phyloP scores from a whole-genome alignment of 2,888 invertebrate genomes.

The Mythimna ferrago region DNA sequence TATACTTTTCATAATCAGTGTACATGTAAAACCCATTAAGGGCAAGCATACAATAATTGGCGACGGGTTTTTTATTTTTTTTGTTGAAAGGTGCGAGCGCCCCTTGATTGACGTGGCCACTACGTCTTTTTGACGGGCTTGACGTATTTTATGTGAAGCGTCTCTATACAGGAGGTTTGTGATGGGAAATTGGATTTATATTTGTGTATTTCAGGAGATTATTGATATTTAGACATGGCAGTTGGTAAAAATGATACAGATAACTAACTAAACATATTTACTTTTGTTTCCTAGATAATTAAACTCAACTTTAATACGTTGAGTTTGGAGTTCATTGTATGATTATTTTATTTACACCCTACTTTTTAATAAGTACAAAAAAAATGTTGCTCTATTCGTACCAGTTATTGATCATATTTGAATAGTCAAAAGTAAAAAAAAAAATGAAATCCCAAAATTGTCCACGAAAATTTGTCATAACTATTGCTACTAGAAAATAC shows the following conservation, averaged over 20 bases:
- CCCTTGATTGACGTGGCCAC: constrained; percentile 86
- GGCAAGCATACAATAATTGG: constrained; percentile 86
- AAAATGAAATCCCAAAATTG: no score
- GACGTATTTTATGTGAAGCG: constrained; percentile 80
- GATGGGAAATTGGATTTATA: neutral
- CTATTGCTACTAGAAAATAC: no score
- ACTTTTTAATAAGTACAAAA: no score
- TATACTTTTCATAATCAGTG: constrained; percentile 79
- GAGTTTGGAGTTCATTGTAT: no score
- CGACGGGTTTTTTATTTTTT: constrained; percentile 77
- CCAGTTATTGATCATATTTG: no score
- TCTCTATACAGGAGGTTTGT: constrained; percentile 73
- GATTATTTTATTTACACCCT: no score
- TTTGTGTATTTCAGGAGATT: neutral
- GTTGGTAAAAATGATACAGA: neutral
- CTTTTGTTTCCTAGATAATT: no score
- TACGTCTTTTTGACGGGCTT: constrained; percentile 88
- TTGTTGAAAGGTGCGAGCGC: constrained; percentile 77
- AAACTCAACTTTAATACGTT: no score
- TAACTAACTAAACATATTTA: neutral
- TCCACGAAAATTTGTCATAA: no score
- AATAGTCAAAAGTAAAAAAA: no score
- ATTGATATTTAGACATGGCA: neutral
- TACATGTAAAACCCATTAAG: constrained; percentile 89
- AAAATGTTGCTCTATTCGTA: no score